These are phyloP conservation scores for Anguilla pacifica DNA, from an alignment of 2,797 vertebrate species.

Conservation along the genomic window DNA sequence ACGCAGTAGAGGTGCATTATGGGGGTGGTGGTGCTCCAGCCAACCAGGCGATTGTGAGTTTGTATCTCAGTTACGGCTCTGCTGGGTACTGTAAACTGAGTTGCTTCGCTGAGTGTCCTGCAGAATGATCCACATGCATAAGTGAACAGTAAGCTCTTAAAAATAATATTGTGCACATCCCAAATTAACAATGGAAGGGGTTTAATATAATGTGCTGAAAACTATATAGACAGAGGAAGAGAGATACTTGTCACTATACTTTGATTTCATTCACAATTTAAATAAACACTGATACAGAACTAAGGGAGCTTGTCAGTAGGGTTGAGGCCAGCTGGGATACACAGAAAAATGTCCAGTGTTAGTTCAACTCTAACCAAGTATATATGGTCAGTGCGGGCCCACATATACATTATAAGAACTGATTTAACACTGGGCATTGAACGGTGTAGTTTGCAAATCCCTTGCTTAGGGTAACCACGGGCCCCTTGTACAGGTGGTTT, in stretches of 20 bases:
- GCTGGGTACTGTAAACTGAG: neutral
- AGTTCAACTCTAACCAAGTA: too few relatives aligned
- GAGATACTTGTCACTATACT: neutral
- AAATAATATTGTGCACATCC: too few relatives aligned
- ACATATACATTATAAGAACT: too few relatives aligned
- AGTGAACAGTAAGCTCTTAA: too few relatives aligned
- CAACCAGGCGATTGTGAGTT: neutral
- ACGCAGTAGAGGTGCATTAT: neutral
- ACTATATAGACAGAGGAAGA: too few relatives aligned
- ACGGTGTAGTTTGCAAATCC: neutral
- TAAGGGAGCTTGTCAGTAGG: neutral
- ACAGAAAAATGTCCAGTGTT: too few relatives aligned
- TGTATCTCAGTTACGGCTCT: neutral
- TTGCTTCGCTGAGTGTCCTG: too few relatives aligned
- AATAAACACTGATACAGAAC: neutral
- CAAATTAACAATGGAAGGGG: too few relatives aligned
- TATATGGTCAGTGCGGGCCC: too few relatives aligned
- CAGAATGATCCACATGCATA: too few relatives aligned
- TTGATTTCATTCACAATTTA: neutral
- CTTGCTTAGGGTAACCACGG: neutral
- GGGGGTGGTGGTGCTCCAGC: neutral
- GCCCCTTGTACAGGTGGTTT: constrained; percentile 83
- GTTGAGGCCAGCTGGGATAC: neutral
- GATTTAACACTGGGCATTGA: too few relatives aligned
- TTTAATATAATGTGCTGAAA: too few relatives aligned